Evolutionary conservation across 1,140 invertebrate genomes (phyloP).

Genomic region (Halictus rubicundus): DNA sequence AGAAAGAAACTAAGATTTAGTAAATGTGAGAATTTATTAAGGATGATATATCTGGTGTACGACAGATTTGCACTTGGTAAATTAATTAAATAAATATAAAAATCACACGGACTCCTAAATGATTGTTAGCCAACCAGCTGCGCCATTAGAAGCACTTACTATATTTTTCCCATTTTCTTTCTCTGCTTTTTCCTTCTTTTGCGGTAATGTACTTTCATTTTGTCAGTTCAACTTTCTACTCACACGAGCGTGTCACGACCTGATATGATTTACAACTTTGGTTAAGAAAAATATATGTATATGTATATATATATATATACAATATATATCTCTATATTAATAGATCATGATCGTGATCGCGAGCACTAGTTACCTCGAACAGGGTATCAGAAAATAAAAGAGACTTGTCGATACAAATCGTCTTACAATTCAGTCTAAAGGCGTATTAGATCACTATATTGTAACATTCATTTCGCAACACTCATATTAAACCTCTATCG

Average conservation of each 20-base stretch:
- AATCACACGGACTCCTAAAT: constrained; percentile 52
- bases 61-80: constrained; percentile 50
- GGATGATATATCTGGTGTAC: constrained; percentile 51
- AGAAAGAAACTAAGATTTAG: constrained; percentile 3
- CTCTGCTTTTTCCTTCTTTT: too few relatives aligned
- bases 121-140: constrained; percentile 51
- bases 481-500: constrained; percentile 12
- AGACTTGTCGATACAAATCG: constrained; percentile 37
- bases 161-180: background rate
- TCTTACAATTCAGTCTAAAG: constrained; percentile 55
- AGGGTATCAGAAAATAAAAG: constrained; percentile 51
- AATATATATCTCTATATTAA: constrained; percentile 7
- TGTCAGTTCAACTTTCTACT: constrained; percentile 8
- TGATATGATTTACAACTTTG: constrained; percentile 51
- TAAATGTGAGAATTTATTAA: constrained; percentile 66
- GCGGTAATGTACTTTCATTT: background rate
- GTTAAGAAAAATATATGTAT: constrained; percentile 60
- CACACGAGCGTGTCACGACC: constrained; percentile 17
- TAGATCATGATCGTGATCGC: constrained; percentile 19
- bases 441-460: constrained; percentile 10
- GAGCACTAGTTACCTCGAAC: constrained; percentile 22
- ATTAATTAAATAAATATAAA: constrained; percentile 69
- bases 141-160: constrained; percentile 20
- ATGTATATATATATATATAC: constrained; percentile 26
- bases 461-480: constrained; percentile 30